A percentile compares a stretch with the other conserved stretches of the same genome.
Conservation (phyloP, 2,113 vertebrate genomes). For the Microtus ochrogaster region DNA sequence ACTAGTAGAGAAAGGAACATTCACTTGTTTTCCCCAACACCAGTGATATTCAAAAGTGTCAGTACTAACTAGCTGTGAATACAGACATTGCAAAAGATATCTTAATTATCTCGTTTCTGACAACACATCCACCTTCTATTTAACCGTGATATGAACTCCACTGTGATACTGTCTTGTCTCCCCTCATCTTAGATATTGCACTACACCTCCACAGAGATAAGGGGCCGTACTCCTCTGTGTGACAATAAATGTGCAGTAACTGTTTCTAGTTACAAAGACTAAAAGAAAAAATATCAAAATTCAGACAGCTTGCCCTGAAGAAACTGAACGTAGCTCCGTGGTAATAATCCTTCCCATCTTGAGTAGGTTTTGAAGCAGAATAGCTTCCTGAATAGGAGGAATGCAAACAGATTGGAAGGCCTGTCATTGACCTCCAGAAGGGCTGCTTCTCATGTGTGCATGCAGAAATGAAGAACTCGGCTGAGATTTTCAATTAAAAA, state of each 20-base stretch:
- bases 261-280: conserved; percentile 62
- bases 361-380: conserved; percentile 56
- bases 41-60: background rate
- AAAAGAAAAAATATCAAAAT: conserved; percentile 53
- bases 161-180: background rate
- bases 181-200: background rate
- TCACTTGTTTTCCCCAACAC: background rate
- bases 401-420: conserved; percentile 25
- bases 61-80: background rate
- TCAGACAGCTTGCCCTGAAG: conserved; percentile 50
- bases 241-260: conserved; percentile 46
- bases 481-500: conserved; percentile 21
- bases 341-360: conserved; percentile 57
- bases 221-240: background rate
- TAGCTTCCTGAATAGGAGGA: conserved; percentile 5
- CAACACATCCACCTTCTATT: background rate
- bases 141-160: background rate
- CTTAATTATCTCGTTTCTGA: background rate
- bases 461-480: background rate
- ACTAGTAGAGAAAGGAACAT: background rate
- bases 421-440: conserved; percentile 2
- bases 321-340: conserved; percentile 50
- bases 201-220: background rate
- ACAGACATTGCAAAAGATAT: background rate
- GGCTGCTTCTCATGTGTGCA: background rate